Percentiles rank a stretch among this genome's conserved stretches.
Conservation (phyloP, 2,113 vertebrate genomes). For the Passer montanus region DNA sequence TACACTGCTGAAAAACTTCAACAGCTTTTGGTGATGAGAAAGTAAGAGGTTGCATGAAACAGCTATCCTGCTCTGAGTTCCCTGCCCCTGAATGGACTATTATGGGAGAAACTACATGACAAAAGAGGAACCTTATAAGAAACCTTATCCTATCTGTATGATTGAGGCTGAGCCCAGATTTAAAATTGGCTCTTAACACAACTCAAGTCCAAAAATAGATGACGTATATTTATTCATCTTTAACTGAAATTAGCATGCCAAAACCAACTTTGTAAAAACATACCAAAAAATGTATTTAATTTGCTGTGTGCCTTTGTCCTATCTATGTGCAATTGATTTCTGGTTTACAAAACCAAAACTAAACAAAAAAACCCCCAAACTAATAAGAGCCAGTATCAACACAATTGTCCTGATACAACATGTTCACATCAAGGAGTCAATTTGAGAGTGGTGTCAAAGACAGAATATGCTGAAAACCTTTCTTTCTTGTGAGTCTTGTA, state of each 20-base stretch:
- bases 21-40: not conserved
- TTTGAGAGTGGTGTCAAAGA: not conserved
- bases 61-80: not conserved
- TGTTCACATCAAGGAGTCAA: not conserved
- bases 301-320: not conserved
- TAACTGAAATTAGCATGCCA: constrained; percentile 4
- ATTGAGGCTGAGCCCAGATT: not conserved
- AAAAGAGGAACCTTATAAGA: not conserved
- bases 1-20: not conserved
- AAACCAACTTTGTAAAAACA: constrained; percentile 1
- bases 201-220: constrained; percentile 14
- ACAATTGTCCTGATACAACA: not conserved
- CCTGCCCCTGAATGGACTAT: not conserved
- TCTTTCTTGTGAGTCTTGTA: not conserved
- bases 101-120: not conserved
- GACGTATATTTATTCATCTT: constrained; percentile 38
- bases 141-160: not conserved
- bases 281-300: not conserved
- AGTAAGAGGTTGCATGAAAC: not conserved
- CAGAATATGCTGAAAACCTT: not conserved
- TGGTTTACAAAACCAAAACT: not conserved
- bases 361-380: not conserved
- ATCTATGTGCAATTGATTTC: not conserved
- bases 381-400: not conserved
- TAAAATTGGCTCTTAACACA: not conserved